These are phyloP conservation scores for Ricordea florida DNA, from an alignment of 92 coral and sea anemone genomes.

Conservation along the genomic window DNA sequence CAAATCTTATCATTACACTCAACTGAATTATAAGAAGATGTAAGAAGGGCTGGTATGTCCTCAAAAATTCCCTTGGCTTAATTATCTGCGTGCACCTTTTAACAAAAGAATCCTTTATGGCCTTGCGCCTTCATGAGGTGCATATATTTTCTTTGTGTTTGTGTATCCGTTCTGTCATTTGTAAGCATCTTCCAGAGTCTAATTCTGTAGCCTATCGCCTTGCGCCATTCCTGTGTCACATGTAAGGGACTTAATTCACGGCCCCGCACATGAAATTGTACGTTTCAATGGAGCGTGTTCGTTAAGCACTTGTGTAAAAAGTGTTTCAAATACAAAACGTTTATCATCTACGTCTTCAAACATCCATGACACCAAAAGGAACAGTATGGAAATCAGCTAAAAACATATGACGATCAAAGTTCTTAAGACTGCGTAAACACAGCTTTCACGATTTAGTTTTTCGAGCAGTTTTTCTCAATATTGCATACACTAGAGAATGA, in stretches of 20 bases:
- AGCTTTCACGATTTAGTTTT: slow-evolving; percentile 25
- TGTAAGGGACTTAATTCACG: slow-evolving; percentile 28
- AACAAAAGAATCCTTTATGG: slow-evolving; percentile 36
- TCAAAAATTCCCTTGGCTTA: slow-evolving; percentile 53
- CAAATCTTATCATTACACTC: slow-evolving; percentile 22
- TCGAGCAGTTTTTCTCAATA: slow-evolving; percentile 21
- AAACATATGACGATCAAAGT: slow-evolving; percentile 3
- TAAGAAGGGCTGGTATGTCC: slow-evolving; percentile 54
- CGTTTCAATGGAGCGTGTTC: slow-evolving; percentile 33
- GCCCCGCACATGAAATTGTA: slow-evolving; percentile 39
- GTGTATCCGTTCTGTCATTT: too few species aligned
- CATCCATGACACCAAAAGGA: slow-evolving; percentile 45
- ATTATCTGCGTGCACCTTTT: slow-evolving; percentile 19
- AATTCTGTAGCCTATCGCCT: slow-evolving; percentile 21
- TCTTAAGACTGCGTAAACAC: slow-evolving; percentile 26
- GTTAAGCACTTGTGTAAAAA: slow-evolving; percentile 23
- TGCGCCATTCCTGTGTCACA: slow-evolving; percentile 43
- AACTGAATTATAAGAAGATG: slow-evolving; percentile 31
- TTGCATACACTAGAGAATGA: slow-evolving; percentile 32
- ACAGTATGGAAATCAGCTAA: slow-evolving; percentile 23
- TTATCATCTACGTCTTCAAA: slow-evolving; percentile 65
- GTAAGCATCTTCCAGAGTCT: too few species aligned
- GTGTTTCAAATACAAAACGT: slow-evolving; percentile 50
- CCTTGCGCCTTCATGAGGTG: slow-evolving; percentile 42
- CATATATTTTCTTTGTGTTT: slow-evolving; percentile 44